Evolutionary conservation across 2,888 invertebrate species (phyloP), one percentile per base, ranked within the genome.

Genomic region (Drosophila koepferae): DNA sequence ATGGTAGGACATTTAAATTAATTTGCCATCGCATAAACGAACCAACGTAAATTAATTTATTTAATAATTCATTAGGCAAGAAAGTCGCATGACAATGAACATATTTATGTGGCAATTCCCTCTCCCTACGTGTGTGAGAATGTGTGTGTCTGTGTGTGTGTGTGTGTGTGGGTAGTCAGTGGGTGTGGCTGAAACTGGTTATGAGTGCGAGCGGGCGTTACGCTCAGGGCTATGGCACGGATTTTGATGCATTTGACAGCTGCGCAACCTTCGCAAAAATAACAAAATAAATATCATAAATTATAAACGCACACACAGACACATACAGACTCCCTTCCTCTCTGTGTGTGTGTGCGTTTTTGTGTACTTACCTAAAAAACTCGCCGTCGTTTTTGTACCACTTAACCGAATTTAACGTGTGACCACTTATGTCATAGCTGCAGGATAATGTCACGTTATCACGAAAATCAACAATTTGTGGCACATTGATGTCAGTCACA

Each of bases 341-440:
- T 16, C 48, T 9, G 6, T 23, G 8, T 38, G 31, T 2, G 54
- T 3, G 12, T 3, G 40, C 36, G 43, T 18, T 36, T 31, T 34
- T 64, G 10, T 43, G 66, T 78, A 90, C 92, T 91, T 90, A 94
- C 92, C 94, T 93, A 91, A 94, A 94, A 90, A 94, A 94, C 83
- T 94, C 94, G 73, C 91, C 91, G 74, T 92, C 93, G 86, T 91
- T 92, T 78, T 92, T 92, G 80, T 94, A 94, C 94, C 94, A 94
- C 90, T 94, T 94, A 59, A 94, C 94, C 54, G 94, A 94, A 81
- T 94, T 94, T 69, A 94, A 87, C 76, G 93, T 92, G 83, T 94
- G 94, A 49, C 90, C 91, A 74, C 92, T 92, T 92, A 94, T 93
- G 78, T 93, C 93, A 89, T 93, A 94, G 75, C 91, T 92, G 86